These are phyloP conservation scores for Eucriotettix oculatus DNA, from an alignment of 2,888 invertebrate species.

Conservation along the genomic window DNA sequence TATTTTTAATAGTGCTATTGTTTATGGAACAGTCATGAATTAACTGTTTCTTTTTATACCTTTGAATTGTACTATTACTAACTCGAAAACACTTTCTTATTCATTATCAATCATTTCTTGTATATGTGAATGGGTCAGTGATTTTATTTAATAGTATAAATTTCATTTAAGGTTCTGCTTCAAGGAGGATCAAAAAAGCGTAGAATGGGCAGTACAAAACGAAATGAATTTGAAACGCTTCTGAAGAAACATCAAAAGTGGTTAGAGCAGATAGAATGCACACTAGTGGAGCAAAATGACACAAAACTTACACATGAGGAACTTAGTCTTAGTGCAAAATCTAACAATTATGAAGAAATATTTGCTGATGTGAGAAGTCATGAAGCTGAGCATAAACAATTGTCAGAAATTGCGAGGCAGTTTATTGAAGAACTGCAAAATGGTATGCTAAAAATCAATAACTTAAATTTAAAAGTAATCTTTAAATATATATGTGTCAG, in stretches of 20 bases:
- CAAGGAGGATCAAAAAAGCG: conserved; percentile 27
- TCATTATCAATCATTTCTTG: too few species aligned
- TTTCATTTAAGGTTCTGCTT: conserved; percentile 6
- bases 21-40: too few species aligned
- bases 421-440: conserved; percentile 30
- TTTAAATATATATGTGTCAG: too few species aligned
- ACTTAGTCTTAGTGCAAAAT: conserved; percentile 31
- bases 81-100: too few species aligned
- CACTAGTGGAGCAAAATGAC: conserved; percentile 3
- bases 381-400: conserved; percentile 35
- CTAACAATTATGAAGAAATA: conserved; percentile 34
- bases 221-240: conserved; percentile 32
- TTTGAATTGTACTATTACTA: too few species aligned
- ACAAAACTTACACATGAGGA: conserved; percentile 23
- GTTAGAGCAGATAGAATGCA: conserved; percentile 28
- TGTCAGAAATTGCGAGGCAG: conserved; percentile 40
- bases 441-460: conserved; percentile 16
- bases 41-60: too few species aligned
- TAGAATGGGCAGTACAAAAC: conserved; percentile 21
- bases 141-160: not conserved
- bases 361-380: conserved; percentile 32
- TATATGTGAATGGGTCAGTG: too few species aligned
- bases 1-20: too few species aligned
- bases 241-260: conserved; percentile 25
- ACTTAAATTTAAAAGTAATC: too few species aligned